These are phyloP conservation scores for Rugalucina vietnamica DNA, from an alignment of 2,888 invertebrate species.

Conservation along the genomic window DNA sequence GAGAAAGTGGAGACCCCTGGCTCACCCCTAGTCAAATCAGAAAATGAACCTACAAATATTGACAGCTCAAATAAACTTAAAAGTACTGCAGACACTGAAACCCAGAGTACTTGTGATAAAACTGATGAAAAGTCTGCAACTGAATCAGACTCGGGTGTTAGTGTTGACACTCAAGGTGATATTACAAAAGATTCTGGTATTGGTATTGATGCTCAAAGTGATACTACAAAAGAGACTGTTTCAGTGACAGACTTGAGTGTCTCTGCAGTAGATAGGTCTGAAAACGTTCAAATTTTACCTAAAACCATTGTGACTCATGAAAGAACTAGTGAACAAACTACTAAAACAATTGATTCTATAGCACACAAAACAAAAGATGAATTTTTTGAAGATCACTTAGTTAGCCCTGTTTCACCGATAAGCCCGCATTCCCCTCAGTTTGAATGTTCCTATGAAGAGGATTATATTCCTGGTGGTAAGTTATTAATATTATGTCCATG, in stretches of 20 bases:
- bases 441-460: slow-evolving; percentile 4
- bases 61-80: background rate
- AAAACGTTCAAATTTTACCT: background rate
- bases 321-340: background rate
- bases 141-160: background rate
- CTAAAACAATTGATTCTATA: too few relatives aligned
- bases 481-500: too few relatives aligned
- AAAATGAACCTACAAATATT: background rate
- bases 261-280: slow-evolving; percentile 4
- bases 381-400: background rate
- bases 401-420: background rate
- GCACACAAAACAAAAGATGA: background rate
- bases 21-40: slow-evolving; percentile 22
- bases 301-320: background rate
- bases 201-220: slow-evolving; percentile 2
- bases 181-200: slow-evolving; percentile 4
- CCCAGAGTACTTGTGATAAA: slow-evolving; percentile 16
- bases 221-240: background rate
- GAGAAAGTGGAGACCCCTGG: slow-evolving; percentile 42
- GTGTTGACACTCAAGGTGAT: slow-evolving; percentile 5
- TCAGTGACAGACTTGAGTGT: background rate
- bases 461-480: slow-evolving; percentile 1
- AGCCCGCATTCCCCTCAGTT: background rate
- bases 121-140: slow-evolving; percentile 9
- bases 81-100: background rate